Conservation (phyloP, 2,113 vertebrate species). For the Tricholaema leucomelas region DNA sequence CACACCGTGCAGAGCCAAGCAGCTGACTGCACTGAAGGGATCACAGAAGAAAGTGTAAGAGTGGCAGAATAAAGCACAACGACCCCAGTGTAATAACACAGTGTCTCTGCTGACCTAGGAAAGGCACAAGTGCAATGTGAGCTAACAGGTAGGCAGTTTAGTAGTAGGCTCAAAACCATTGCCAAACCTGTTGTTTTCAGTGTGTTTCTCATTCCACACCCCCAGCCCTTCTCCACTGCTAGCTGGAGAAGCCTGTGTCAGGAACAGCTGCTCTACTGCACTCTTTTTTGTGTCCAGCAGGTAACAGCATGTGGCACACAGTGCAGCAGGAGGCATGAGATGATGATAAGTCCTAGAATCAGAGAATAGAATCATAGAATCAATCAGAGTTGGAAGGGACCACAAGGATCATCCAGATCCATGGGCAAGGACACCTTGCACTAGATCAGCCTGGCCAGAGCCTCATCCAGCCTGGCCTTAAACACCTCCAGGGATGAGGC, state of each 20-base stretch:
- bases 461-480: too few species aligned
- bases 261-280: accelerated
- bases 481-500: too few species aligned
- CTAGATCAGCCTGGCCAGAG: too few species aligned
- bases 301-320: accelerated
- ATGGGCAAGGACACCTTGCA: too few species aligned
- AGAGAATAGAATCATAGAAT: too few species aligned
- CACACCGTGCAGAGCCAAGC: neutral
- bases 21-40: neutral
- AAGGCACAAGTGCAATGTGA: neutral
- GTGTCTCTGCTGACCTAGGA: neutral
- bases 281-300: neutral
- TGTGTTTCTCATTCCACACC: neutral
- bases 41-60: neutral
- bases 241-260: neutral
- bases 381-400: too few species aligned
- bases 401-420: too few species aligned
- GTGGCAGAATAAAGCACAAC: neutral
- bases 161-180: neutral
- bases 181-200: neutral
- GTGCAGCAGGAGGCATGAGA: neutral
- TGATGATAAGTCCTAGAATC: too few species aligned
- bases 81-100: neutral
- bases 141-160: neutral
- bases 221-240: neutral